Evolutionary conservation across 2,888 invertebrate species (phyloP).

Genomic region (Koerneria pararmatus): DNA sequence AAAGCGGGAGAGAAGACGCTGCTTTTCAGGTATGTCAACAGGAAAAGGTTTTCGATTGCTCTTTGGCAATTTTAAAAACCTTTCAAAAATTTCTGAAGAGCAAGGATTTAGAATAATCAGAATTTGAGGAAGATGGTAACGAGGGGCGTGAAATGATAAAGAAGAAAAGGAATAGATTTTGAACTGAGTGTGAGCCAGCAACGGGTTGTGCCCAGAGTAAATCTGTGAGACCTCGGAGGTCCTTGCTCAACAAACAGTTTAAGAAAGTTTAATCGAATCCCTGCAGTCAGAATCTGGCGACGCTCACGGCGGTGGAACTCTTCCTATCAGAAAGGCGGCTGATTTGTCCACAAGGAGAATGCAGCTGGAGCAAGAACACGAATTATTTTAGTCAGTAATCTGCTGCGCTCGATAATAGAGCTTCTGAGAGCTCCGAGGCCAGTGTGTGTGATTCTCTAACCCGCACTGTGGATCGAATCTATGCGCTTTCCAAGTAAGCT

Average conservation of each 20-base stretch:
- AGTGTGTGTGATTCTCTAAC: background rate
- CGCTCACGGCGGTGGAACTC: constrained; percentile 88
- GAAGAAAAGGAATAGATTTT: background rate
- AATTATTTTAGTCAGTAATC: constrained; percentile 82
- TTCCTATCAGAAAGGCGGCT: constrained; percentile 73
- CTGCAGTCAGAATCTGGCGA: constrained; percentile 84
- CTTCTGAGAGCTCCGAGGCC: constrained; percentile 11
- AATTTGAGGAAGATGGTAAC: no score
- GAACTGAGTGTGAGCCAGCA: no score
- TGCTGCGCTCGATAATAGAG: constrained; percentile 14
- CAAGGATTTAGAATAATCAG: no score
- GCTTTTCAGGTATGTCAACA: constrained; percentile 71
- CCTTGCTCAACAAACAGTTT: background rate
- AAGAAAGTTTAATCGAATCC: background rate
- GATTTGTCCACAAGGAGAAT: constrained; percentile 61
- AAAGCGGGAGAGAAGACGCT: constrained; percentile 82
- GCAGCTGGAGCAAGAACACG: constrained; percentile 76
- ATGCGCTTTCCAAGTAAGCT: no score
- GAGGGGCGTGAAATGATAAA: background rate
- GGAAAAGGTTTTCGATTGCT: background rate
- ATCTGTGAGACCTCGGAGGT: background rate
- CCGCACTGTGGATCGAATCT: no score
- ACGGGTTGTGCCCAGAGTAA: no score
- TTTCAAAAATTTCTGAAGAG: no score
- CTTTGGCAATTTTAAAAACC: no score